Conservation (phyloP, 1,140 invertebrate species). For the Microplitis demolitor region DNA sequence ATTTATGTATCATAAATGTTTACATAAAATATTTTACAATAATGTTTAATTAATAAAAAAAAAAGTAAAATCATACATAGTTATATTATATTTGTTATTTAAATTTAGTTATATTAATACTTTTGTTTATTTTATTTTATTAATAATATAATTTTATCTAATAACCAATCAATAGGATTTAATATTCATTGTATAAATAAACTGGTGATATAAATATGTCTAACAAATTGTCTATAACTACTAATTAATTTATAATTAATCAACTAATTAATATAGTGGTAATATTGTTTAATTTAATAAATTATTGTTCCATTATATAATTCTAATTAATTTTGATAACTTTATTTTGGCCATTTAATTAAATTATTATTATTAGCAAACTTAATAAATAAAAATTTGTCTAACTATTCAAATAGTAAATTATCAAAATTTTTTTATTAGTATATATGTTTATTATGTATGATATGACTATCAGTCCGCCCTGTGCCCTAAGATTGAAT, state of each 20-base stretch:
- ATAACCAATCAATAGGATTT: neutral
- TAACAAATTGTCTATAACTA: too few relatives aligned
- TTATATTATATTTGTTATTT: slow-evolving; percentile 49
- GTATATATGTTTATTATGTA: slow-evolving; percentile 40
- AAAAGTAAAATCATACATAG: slow-evolving; percentile 50
- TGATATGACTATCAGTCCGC: slow-evolving; percentile 58
- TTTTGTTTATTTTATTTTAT: slow-evolving; percentile 42
- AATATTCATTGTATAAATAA: too few relatives aligned
- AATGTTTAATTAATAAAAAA: slow-evolving; percentile 40
- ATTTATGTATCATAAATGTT: slow-evolving; percentile 51
- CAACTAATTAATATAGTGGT: too few relatives aligned
- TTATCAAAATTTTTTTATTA: neutral
- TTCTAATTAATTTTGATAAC: neutral
- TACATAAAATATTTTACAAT: slow-evolving; percentile 62
- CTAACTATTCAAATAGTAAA: too few relatives aligned
- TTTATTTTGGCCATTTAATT: slow-evolving; percentile 7
- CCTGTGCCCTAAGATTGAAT: slow-evolving; percentile 43
- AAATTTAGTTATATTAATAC: slow-evolving; percentile 47
- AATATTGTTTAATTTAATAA: too few relatives aligned
- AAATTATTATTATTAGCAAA: neutral
- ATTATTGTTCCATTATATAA: too few relatives aligned
- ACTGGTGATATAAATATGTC: too few relatives aligned
- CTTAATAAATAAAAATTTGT: too few relatives aligned
- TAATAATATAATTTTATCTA: slow-evolving; percentile 49
- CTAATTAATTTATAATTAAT: too few relatives aligned